Evolutionary conservation across 2,888 invertebrate genomes (phyloP), one percentile per base, ranked within the genome.

Genomic region (Octonoba sinensis): DNA sequence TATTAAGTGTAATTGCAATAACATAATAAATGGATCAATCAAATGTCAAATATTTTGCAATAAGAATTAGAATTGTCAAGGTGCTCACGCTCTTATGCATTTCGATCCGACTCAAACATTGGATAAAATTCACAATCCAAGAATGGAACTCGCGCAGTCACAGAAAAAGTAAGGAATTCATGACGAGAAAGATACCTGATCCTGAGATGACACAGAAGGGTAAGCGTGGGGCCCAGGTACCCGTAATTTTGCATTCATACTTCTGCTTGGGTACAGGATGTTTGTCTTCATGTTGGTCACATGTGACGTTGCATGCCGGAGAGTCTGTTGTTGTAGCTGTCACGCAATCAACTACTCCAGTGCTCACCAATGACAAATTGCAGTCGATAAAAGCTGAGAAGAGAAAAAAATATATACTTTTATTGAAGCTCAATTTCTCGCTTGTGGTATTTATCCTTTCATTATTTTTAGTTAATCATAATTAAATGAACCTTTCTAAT

Each of bases 351-450:
- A 69, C 49, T 4, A 46, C 36, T 12, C 76, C 76, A 12, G 69
- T 59, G 0, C 27, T 47, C n/a, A 27, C 46, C 22, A 77, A 20
- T 0, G 54, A 27, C 18, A 77, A 6, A n/a, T 69, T 56, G 69
- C 76, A 77, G 47, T 77, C 76, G 6, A 77, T 36, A 22, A 49
- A 77, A 46, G 76, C 76, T 77, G 46, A 13, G 47, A 54, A n/a
- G 8, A 22, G 24, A 46, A 54, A 54, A 54, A n/a, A n/a, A n/a
- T 1, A 1, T 13, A 18, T 15, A 54, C 8, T 13, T 54, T 54
- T 36, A 8, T 1, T 36, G 36, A 36, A 36, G 11, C 8, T 36
- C 36, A 8, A 8, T 36, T 1, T 6, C 0, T 36, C 36, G 3
- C 8, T 27, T 27, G 36, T 6, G n/a, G n/a, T 36, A 36, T 36